Conservation (phyloP, 2,113 vertebrate genomes). For the Embiotoca jacksoni region DNA sequence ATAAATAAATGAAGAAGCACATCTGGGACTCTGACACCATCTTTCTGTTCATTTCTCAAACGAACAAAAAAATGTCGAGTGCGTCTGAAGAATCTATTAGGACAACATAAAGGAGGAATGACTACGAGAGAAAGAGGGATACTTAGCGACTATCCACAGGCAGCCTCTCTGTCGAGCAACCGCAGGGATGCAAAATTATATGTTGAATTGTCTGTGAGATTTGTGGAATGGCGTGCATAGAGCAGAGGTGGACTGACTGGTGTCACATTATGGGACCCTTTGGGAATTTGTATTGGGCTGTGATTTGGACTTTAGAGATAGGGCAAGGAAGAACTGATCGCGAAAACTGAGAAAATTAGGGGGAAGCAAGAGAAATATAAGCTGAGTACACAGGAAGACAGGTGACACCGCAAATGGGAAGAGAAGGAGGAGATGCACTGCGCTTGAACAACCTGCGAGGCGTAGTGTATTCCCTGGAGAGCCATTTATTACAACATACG, state of each 20-base stretch:
- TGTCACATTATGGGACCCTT: constrained; percentile 32
- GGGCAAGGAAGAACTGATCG: not conserved
- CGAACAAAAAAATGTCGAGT: too few relatives aligned
- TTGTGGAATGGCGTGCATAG: not conserved
- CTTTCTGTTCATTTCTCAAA: not conserved
- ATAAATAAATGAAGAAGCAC: too few relatives aligned
- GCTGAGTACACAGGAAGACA: constrained; percentile 1
- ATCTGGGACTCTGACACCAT: not conserved
- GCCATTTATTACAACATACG: constrained; percentile 41
- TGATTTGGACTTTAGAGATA: constrained; percentile 23
- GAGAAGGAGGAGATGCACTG: not conserved
- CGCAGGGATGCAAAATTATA: not conserved
- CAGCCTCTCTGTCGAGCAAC: not conserved
- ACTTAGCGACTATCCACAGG: not conserved
- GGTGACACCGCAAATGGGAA: constrained; percentile 18
- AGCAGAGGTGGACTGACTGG: constrained; percentile 1
- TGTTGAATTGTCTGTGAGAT: constrained; percentile 2
- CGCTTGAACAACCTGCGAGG: constrained; percentile 43
- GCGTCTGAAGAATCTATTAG: not conserved
- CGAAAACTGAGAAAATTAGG: not conserved
- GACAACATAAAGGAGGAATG: not conserved
- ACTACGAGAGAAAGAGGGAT: not conserved
- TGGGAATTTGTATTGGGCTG: constrained; percentile 3
- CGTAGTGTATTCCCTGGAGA: constrained; percentile 55
- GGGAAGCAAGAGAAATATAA: not conserved